Evolutionary conservation across 2,113 vertebrate species (phyloP).

Genomic region (Perccottus glenii): DNA sequence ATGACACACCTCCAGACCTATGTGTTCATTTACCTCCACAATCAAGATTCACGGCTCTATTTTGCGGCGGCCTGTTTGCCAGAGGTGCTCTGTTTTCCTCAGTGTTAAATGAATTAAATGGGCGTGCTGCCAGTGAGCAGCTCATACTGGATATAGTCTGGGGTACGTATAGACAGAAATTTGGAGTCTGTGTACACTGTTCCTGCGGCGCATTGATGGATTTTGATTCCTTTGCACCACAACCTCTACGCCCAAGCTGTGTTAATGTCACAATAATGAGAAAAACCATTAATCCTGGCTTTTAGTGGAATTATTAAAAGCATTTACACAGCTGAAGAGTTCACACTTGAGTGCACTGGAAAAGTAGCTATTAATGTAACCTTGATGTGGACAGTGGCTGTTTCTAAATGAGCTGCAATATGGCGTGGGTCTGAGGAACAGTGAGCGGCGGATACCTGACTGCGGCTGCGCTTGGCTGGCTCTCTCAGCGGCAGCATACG

Average conservation of each 20-base stretch:
- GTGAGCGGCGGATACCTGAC: constrained; percentile 32
- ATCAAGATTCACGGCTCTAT: constrained; percentile 74
- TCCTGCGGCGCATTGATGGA: constrained; percentile 37
- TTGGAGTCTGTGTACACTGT: no score
- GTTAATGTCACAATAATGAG: constrained; percentile 43
- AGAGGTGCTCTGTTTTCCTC: constrained; percentile 65
- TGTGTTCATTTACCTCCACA: constrained; percentile 67
- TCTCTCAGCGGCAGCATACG: no score
- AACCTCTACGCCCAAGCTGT: constrained; percentile 45
- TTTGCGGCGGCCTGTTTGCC: constrained; percentile 58
- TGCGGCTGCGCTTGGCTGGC: no score
- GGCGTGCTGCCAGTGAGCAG: constrained; percentile 64
- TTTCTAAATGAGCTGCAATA: constrained; percentile 42
- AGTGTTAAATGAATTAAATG: constrained; percentile 77
- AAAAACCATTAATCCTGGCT: constrained; percentile 35
- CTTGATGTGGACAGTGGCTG: constrained; percentile 42
- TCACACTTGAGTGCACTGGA: constrained; percentile 5
- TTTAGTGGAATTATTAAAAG: constrained; percentile 31
- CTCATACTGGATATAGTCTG: constrained; percentile 31
- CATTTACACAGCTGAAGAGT: constrained; percentile 42
- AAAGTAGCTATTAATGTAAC: no score
- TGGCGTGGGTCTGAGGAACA: no score
- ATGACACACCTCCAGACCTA: constrained; percentile 71
- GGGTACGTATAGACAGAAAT: constrained; percentile 32
- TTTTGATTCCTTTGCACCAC: constrained; percentile 20